Evolutionary conservation across 2,888 invertebrate species (phyloP).

Genomic region (Xylota sylvarum): DNA sequence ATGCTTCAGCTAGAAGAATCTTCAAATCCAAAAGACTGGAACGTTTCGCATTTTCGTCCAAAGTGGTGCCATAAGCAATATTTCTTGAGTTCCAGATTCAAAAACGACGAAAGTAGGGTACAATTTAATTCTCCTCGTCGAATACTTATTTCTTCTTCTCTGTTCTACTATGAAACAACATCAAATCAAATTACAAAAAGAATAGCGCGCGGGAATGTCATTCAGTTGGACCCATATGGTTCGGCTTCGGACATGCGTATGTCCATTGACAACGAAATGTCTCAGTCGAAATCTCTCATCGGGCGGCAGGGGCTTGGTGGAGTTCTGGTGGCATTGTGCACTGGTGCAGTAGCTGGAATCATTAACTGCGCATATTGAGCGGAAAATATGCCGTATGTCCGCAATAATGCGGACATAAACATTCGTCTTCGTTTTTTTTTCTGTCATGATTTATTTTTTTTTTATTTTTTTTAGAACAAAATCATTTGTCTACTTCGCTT

Average conservation of each 20-base stretch:
- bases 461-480: not conserved
- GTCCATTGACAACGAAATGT: constrained; percentile 32
- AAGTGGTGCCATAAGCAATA: too few species aligned
- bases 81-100: too few species aligned
- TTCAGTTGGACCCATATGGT: constrained; percentile 41
- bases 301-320: constrained; percentile 43
- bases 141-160: not conserved
- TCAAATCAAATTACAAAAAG: not conserved
- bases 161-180: not conserved
- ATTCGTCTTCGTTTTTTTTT: constrained; percentile 21
- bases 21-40: too few species aligned
- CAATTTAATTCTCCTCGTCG: not conserved
- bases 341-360: constrained; percentile 53
- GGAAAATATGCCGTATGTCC: constrained; percentile 67
- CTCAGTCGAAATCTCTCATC: constrained; percentile 24
- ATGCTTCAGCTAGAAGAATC: too few species aligned
- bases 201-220: constrained; percentile 1
- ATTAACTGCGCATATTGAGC: constrained; percentile 71
- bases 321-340: constrained; percentile 21
- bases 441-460: not conserved
- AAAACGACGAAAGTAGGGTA: constrained; percentile 3
- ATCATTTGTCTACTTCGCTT: not conserved
- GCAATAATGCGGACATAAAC: constrained; percentile 42
- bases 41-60: too few species aligned
- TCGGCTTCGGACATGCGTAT: constrained; percentile 49